Percentiles rank a stretch among this genome's conserved stretches.
Conservation (phyloP, 2,797 vertebrate species). For the Sciurus carolinensis region DNA sequence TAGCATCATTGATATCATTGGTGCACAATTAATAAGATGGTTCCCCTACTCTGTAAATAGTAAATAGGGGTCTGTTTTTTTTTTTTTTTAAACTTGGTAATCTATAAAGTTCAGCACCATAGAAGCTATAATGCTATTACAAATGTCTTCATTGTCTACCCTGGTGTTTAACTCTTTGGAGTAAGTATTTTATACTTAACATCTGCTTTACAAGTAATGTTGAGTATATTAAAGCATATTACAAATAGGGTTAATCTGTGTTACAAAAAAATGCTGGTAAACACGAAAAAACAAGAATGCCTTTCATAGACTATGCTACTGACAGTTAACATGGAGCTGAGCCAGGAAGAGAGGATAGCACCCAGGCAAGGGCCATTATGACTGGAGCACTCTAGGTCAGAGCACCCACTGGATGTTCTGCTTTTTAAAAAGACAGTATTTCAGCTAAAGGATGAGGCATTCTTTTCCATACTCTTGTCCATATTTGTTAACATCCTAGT, state of each 20-base stretch:
- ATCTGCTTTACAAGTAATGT: conserved; percentile 66
- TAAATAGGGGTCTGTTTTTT: conserved; percentile 24
- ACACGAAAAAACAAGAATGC: conserved; percentile 60
- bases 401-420: conserved; percentile 21
- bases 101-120: not conserved
- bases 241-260: conserved; percentile 37
- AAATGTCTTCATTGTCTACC: conserved; percentile 48
- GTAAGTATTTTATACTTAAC: conserved; percentile 47
- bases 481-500: not conserved
- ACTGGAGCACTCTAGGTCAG: not conserved
- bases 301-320: conserved; percentile 54
- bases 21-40: not conserved
- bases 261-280: conserved; percentile 20
- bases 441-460: not conserved
- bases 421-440: not conserved
- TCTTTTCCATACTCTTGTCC: conserved; percentile 34
- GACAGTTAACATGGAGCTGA: conserved; percentile 56
- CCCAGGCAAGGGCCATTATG: not conserved
- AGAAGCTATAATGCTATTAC: not conserved
- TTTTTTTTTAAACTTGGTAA: not conserved
- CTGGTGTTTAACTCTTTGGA: conserved; percentile 43
- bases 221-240: conserved; percentile 14
- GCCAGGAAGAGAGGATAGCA: not conserved
- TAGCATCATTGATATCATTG: not conserved
- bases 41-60: not conserved